Evolutionary conservation across 2,797 vertebrate species (phyloP), one percentile per base, ranked within the genome.

Genomic region (Neosalanx taihuensis): DNA sequence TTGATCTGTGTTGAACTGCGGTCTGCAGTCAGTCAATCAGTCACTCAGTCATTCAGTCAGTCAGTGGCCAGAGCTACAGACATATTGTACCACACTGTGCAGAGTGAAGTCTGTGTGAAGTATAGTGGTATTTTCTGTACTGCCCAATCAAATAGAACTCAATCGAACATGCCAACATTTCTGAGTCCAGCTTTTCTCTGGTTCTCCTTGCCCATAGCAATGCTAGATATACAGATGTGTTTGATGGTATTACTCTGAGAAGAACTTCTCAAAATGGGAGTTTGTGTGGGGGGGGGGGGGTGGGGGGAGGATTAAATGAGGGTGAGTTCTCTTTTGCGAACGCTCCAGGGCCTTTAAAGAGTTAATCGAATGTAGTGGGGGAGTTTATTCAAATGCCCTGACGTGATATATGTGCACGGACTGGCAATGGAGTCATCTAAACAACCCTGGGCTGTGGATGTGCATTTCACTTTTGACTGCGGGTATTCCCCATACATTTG

Each of bases 281-380:
- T 41, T 7, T 10, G 33, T 35, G 33, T 35, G 33, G 37, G 37
- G 37, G 37, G 37, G 37, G 37, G 37, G 41, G 37, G 37, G 37
- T 7, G 37, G 37, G 41, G 23, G 1, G 23, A 77, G 84, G 83
- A 90, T 89, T 89, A 87, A 87, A 84, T 1, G 72, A 74, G 83
- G 81, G 78, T 70, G 81, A 82, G 75, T 80, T 78, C 82, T 85
- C 78, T 67, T 53, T 67, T 13, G 56, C 31, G 81, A 79, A 1
- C 80, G 81, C 89, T 90, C 46, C 58, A 74, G 87, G 89, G 70
- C 75, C 37, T 75, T 72, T 53, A 60, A 85, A 83, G 88, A 81
- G 80, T 88, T 88, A 84, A 89, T 90, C 83, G 85, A 89, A 89
- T 73, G 81, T 88, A 81, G 75, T 73, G 73, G 53, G 33, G 59